These are phyloP conservation scores for Diogma glabrata DNA, from an alignment of 2,888 invertebrate genomes.

Conservation along the genomic window DNA sequence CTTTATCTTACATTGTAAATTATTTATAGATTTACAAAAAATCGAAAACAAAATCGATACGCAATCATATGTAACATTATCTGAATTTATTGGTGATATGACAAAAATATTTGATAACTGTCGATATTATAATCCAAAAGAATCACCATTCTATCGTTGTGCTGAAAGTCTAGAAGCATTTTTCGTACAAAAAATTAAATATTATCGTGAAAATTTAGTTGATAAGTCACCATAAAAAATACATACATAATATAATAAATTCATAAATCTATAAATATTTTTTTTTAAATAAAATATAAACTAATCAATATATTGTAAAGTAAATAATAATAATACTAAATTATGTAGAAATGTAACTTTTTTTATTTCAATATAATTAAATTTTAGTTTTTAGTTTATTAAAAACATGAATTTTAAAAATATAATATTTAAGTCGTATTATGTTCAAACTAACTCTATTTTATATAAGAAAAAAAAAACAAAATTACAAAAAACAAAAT, in stretches of 20 bases:
- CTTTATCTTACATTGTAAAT: slow-evolving; percentile 14
- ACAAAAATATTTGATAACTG: slow-evolving; percentile 99
- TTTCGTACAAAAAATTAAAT: slow-evolving; percentile 89
- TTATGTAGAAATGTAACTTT: not conserved
- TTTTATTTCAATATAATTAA: not conserved
- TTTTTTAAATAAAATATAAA: too few species aligned
- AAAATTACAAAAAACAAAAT: not conserved
- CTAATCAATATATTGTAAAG: not conserved
- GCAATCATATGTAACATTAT: slow-evolving; percentile 71
- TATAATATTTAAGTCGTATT: not conserved
- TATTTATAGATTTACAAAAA: slow-evolving; percentile 74
- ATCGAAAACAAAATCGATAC: slow-evolving; percentile 79
- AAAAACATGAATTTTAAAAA: not conserved
- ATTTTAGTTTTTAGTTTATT: not conserved
- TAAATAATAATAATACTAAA: not conserved
- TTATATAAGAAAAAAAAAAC: too few species aligned
- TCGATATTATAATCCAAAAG: slow-evolving; percentile 91
- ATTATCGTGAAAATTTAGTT: slow-evolving; percentile 71
- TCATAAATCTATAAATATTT: too few species aligned
- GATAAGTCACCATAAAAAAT: slow-evolving; percentile 16
- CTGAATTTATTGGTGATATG: slow-evolving; percentile 95
- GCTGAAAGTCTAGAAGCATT: slow-evolving; percentile 91
- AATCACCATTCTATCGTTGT: slow-evolving; percentile 91
- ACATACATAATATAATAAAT: not conserved
- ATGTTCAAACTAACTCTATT: too few species aligned